These are phyloP conservation scores for Macaria notata DNA, from an alignment of 2,888 invertebrate species.

Conservation along the genomic window DNA sequence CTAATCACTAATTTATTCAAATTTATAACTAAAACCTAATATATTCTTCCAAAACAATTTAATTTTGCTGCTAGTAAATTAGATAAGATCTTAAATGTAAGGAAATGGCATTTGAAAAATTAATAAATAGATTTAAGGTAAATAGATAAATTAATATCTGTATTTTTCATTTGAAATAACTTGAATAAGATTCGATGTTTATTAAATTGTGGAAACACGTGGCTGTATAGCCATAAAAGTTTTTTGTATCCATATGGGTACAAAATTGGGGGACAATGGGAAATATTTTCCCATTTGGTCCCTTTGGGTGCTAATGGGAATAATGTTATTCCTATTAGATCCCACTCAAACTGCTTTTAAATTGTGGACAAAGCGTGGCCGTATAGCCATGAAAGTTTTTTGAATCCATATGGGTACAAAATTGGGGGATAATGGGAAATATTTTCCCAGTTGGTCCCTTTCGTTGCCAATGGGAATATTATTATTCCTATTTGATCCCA, in stretches of 20 bases:
- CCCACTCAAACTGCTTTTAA: background rate
- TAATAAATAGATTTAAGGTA: background rate
- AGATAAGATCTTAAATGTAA: background rate
- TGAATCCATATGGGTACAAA: too few species aligned
- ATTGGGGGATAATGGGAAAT: too few species aligned
- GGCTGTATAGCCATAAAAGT: too few species aligned
- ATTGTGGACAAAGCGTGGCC: background rate
- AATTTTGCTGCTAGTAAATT: background rate
- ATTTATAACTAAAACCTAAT: background rate
- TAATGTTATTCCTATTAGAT: too few species aligned
- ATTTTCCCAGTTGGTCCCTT: too few species aligned
- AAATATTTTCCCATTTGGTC: too few species aligned
- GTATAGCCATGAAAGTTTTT: too few species aligned
- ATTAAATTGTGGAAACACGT: background rate
- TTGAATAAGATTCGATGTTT: conserved; percentile 13
- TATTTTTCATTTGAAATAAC: conserved; percentile 12
- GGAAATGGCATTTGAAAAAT: background rate
- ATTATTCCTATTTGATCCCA: too few species aligned
- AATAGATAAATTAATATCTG: background rate
- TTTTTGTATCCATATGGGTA: too few species aligned
- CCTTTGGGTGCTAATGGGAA: too few species aligned
- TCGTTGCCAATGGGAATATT: too few species aligned
- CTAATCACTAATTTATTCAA: background rate
- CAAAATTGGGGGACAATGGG: too few species aligned
- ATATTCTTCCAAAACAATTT: background rate